These are phyloP conservation scores for Amphiprion clarkii DNA, from an alignment of 2,797 vertebrate genomes.

Conservation along the genomic window DNA sequence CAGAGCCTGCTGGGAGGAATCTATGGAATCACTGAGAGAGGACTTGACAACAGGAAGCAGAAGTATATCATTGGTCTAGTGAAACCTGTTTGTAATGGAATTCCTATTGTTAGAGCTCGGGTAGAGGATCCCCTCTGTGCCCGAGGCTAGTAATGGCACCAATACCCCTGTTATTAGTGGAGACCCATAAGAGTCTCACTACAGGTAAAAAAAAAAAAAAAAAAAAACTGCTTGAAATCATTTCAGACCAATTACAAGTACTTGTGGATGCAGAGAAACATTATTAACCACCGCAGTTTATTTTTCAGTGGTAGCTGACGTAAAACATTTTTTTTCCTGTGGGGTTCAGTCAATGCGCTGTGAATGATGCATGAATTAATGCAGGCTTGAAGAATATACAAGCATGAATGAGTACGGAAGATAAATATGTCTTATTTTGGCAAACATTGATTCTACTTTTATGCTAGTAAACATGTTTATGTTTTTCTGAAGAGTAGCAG, in stretches of 20 bases:
- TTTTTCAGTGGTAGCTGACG: not conserved
- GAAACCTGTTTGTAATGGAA: conserved; percentile 85
- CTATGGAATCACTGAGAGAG: conserved; percentile 70
- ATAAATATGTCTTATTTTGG: not conserved
- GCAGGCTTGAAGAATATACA: not conserved
- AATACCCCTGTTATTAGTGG: conserved; percentile 58
- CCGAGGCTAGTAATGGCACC: conserved; percentile 74
- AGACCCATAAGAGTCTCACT: conserved; percentile 39
- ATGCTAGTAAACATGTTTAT: not conserved
- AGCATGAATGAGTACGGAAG: not conserved
- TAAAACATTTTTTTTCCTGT: not conserved
- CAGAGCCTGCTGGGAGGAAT: conserved; percentile 73
- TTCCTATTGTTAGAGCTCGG: conserved; percentile 72
- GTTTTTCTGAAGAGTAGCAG: not conserved
- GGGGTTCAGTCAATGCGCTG: not conserved
- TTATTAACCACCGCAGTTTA: not conserved
- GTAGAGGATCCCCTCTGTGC: conserved; percentile 79
- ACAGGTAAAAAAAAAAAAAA: conserved; percentile 23
- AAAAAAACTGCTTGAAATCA: conserved; percentile 15
- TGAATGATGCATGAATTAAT: not conserved
- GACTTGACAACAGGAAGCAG: conserved; percentile 75
- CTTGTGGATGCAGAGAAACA: not conserved
- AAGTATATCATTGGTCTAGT: conserved; percentile 65
- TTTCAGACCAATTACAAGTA: conserved; percentile 5
- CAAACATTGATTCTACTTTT: not conserved